Evolutionary conservation across 2,888 invertebrate species (phyloP), one percentile per base, ranked within the genome.

Genomic region (Mechanitis messenoides): DNA sequence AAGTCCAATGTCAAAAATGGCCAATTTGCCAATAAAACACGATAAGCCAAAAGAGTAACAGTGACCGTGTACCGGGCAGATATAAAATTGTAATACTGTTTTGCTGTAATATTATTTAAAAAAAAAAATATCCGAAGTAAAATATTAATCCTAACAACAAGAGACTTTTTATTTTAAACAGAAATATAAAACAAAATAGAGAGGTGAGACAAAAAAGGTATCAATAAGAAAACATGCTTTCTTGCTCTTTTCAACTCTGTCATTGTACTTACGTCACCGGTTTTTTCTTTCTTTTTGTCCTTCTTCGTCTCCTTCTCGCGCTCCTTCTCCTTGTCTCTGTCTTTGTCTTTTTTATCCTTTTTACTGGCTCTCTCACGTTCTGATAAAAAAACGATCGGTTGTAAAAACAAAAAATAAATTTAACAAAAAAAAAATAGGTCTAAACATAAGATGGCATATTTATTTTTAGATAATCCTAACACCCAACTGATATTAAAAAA

Each of bases 261-360:
- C 42, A 56, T 1, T 31, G 50, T 45, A 72, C 73, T 71, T 61
- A 72, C 72, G 58, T 72, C 72, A 55, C 66, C 70, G 9, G 64
- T 77, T 70, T 90, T 87, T 28, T 91, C 90, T 65, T 89, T 87
- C 71, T 84, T 84, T 64, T 73, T 68, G 12, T 88, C 87, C 63
- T 89, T 88, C 45, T 91, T 91, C 7, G 83, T 82, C 33, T 91
- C 90, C 72, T 90, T 87, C 45, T 91, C 90, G 62, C 87, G 84
- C 69, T 84, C 82, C 58, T 71, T 66, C 31, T 87, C 87, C 60
- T 89, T 88, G 6, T 91, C 90, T 11, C 85, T 79, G 2, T 91
- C 92, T 71, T 93, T 92, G 70, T 93, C 92, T 63, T 94, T 92
- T 71, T 92, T 92, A 64, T 93, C 92, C 71, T 92, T 92, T 71